Evolutionary conservation across 2,113 vertebrate species (phyloP).

Genomic region (Misgurnus mizolepis): DNA sequence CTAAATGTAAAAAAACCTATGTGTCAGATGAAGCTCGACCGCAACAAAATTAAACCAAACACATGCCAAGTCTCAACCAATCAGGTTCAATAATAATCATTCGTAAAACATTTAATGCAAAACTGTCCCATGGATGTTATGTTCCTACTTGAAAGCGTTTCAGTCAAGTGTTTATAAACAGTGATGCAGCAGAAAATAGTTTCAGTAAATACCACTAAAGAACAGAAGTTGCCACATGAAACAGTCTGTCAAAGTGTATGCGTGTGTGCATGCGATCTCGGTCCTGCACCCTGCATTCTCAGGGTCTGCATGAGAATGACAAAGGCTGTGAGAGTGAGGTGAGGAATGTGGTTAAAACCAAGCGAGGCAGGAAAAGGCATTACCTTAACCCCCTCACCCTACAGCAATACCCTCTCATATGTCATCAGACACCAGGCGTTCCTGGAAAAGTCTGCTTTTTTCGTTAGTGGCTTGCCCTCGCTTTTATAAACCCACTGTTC

Average conservation of each 20-base stretch:
- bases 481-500: not conserved
- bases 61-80: not conserved
- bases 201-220: constrained; percentile 50
- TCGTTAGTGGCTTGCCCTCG: not conserved
- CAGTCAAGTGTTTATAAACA: constrained; percentile 53
- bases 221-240: constrained; percentile 59
- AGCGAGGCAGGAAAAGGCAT: constrained; percentile 31
- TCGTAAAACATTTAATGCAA: not conserved
- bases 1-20: too few relatives aligned
- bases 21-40: too few relatives aligned
- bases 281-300: constrained; percentile 40
- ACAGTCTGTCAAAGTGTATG: constrained; percentile 22
- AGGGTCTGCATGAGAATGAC: constrained; percentile 47
- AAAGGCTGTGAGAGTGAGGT: constrained; percentile 23
- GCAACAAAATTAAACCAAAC: not conserved
- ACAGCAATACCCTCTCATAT: not conserved
- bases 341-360: constrained; percentile 41
- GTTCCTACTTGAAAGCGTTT: not conserved
- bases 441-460: constrained; percentile 37
- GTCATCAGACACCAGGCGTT: constrained; percentile 17
- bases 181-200: constrained; percentile 52
- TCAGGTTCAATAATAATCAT: not conserved
- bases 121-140: not conserved
- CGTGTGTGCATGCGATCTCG: constrained; percentile 33
- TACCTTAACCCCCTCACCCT: constrained; percentile 23